phyloP scores from a whole-genome alignment of 2,797 vertebrate genomes.

The Odontamblyopus rebecca region DNA sequence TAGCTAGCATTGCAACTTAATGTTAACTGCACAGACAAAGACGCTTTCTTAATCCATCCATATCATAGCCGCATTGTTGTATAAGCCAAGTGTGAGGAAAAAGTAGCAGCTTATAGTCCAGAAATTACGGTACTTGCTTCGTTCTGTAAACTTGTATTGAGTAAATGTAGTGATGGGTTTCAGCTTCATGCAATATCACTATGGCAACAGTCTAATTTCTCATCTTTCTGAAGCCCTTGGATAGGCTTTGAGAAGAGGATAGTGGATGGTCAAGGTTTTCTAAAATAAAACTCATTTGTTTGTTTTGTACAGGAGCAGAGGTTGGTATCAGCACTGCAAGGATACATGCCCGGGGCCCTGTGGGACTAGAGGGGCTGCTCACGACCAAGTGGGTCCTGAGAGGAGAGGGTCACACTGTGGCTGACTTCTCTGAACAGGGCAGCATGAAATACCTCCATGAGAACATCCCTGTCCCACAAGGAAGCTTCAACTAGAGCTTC shows the following conservation, averaged over 20 bases:
- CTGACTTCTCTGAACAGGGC: conserved; percentile 93
- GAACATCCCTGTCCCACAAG: conserved; percentile 85
- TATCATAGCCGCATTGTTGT: too few relatives aligned
- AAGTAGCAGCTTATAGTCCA: too few relatives aligned
- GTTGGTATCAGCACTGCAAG: conserved; percentile 95
- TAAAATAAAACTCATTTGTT: background rate
- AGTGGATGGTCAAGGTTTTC: background rate
- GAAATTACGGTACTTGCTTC: background rate
- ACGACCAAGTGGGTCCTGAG: conserved; percentile 96
- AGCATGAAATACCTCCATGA: conserved; percentile 91
- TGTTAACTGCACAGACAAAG: too few relatives aligned
- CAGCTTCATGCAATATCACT: too few relatives aligned
- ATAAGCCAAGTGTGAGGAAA: too few relatives aligned
- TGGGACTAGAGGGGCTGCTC: conserved; percentile 95
- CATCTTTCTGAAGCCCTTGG: too few relatives aligned
- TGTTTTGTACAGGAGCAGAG: conserved; percentile 84
- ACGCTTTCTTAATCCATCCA: too few relatives aligned
- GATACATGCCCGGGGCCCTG: conserved; percentile 94
- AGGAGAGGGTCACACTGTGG: conserved; percentile 88
- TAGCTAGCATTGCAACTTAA: too few relatives aligned
- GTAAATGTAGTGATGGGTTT: too few relatives aligned
- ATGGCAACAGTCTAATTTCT: too few relatives aligned
- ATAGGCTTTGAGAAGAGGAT: background rate
- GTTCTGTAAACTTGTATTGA: background rate
- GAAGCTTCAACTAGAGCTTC: conserved; percentile 61